Percentiles rank a stretch among this genome's conserved stretches.
Evolutionary conservation across 2,113 vertebrate species (phyloP).

Genomic region (Galbula dea): DNA sequence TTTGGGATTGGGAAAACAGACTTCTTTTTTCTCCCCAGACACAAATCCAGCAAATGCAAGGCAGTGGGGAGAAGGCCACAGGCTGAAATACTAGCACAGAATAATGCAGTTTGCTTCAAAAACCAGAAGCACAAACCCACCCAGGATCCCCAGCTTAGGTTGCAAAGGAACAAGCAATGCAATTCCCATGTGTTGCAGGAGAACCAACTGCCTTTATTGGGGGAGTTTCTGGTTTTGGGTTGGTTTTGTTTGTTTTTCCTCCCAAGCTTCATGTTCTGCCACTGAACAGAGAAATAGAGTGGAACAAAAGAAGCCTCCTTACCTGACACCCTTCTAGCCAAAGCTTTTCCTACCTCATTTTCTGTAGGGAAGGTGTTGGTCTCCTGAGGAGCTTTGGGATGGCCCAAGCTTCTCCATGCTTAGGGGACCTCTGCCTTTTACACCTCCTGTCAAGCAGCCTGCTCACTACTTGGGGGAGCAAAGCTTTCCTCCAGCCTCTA

Average conservation of each 20-base stretch:
- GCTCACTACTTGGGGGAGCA: accelerated
- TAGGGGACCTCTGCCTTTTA: not conserved
- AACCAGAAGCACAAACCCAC: not conserved
- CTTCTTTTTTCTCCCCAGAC: not conserved
- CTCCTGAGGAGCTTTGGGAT: not conserved
- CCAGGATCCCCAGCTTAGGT: not conserved
- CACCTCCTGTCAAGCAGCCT: not conserved
- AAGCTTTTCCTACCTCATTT: not conserved
- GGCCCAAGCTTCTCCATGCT: accelerated
- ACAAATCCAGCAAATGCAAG: not conserved
- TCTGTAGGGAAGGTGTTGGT: not conserved
- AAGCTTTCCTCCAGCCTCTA: not conserved
- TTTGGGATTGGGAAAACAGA: not conserved
- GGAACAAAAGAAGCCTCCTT: not conserved
- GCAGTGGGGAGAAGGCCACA: not conserved
- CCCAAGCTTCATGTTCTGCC: not conserved
- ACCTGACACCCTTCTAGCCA: not conserved
- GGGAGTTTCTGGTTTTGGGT: too few species aligned
- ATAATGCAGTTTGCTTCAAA: not conserved
- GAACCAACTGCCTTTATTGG: not conserved
- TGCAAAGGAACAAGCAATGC: not conserved
- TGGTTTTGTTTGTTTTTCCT: not conserved
- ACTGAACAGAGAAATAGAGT: not conserved
- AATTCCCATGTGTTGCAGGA: not conserved
- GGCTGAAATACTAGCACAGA: not conserved